Conservation (phyloP, 1,140 invertebrate species). For the Plodia interpunctella region DNA sequence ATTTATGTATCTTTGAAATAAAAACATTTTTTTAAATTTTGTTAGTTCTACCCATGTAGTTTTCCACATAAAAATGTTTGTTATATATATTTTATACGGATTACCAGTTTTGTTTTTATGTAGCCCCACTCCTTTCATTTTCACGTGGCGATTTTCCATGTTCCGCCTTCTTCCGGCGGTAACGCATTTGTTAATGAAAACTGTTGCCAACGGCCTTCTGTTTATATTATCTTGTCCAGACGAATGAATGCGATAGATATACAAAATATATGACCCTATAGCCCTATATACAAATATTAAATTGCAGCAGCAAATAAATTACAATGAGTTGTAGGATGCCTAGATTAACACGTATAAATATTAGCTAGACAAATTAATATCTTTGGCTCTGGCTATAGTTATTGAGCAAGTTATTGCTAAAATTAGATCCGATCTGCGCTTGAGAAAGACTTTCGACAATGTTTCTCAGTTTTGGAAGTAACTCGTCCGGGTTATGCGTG, state of each 20-base stretch:
- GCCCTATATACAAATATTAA: neutral
- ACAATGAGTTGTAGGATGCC: neutral
- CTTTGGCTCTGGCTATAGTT: constrained; percentile 11
- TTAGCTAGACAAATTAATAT: constrained; percentile 3
- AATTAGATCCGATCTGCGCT: constrained; percentile 6
- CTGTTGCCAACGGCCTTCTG: neutral
- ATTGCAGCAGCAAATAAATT: constrained; percentile 5
- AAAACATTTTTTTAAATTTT: too few species aligned
- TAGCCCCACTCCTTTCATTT: constrained; percentile 23
- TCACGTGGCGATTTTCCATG: neutral
- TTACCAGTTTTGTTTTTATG: too few species aligned
- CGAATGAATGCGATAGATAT: neutral
- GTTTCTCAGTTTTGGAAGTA: constrained; percentile 12
- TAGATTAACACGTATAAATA: neutral
- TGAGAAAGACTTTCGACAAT: constrained; percentile 13
- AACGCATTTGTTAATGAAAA: neutral
- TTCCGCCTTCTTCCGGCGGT: neutral
- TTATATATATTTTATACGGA: constrained; percentile 7
- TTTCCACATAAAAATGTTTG: constrained; percentile 8
- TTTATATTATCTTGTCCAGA: neutral
- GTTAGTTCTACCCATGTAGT: neutral
- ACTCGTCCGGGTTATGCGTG: constrained; percentile 2
- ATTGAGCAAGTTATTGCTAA: constrained; percentile 13
- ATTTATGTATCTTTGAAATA: constrained; percentile 18
- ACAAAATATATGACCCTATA: neutral